phyloP scores from a whole-genome alignment of 2,797 vertebrate genomes.

The Uromys caudimaculatus region DNA sequence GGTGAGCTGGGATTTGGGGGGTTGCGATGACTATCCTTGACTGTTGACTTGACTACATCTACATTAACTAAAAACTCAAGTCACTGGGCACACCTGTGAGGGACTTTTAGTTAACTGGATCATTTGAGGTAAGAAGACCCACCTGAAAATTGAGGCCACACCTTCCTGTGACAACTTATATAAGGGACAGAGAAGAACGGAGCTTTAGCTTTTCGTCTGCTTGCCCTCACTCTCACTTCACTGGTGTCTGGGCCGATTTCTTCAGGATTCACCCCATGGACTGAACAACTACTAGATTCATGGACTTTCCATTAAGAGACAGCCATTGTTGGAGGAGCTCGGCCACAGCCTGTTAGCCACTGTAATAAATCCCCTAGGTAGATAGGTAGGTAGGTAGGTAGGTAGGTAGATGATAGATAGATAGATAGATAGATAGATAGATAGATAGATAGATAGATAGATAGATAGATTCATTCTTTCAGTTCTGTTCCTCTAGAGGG shows the following conservation, averaged over 20 bases:
- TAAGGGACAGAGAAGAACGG: neutral
- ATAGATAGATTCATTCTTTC: neutral
- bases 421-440: neutral
- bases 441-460: neutral
- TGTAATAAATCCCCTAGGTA: neutral
- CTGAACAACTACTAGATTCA: neutral
- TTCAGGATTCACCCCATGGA: neutral
- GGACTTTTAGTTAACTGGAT: neutral
- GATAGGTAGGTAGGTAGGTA: too few relatives aligned
- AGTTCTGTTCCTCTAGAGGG: neutral
- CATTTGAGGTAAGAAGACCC: neutral
- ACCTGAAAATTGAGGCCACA: neutral
- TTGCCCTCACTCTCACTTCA: neutral
- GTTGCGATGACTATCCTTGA: neutral
- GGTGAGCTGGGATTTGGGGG: neutral
- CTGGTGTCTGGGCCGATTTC: neutral
- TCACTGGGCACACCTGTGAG: neutral
- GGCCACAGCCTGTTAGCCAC: neutral
- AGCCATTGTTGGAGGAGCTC: neutral
- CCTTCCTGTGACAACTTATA: neutral
- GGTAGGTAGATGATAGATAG: neutral
- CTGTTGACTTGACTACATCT: neutral
- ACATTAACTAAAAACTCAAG: neutral
- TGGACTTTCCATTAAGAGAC: neutral
- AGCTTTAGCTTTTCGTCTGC: neutral